Conservation (phyloP, 2,113 vertebrate species). For the Myiozetetes cayanensis region DNA sequence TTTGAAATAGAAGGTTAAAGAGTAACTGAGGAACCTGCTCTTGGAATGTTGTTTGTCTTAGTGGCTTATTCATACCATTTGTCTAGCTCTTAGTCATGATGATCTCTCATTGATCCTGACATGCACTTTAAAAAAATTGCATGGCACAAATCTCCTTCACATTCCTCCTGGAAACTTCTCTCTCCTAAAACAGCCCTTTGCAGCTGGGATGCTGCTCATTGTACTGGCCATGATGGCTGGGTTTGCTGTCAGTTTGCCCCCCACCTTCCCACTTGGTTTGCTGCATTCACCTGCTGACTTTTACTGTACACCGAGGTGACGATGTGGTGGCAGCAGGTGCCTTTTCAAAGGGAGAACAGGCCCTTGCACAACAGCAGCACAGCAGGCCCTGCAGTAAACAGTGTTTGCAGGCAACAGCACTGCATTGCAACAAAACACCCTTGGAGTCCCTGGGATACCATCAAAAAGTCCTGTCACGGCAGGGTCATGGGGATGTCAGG, state of each 20-base stretch:
- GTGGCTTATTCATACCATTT: slow-evolving; percentile 22
- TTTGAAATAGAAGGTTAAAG: background rate
- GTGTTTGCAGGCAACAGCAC: background rate
- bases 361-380: background rate
- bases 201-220: background rate
- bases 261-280: background rate
- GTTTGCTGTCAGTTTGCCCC: background rate
- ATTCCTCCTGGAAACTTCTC: background rate
- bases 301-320: rapidly evolving
- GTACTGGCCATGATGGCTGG: rapidly evolving
- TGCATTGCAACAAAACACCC: rapidly evolving
- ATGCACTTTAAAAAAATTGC: background rate
- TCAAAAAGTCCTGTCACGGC: too few species aligned
- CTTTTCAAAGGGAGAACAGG: background rate
- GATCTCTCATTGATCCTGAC: background rate
- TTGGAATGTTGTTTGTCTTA: background rate
- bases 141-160: background rate
- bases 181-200: background rate
- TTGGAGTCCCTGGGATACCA: background rate
- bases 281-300: background rate
- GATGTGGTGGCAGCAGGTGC: background rate
- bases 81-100: slow-evolving; percentile 34
- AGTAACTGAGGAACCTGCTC: background rate
- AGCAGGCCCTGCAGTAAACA: background rate
- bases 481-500: too few species aligned